Evolutionary conservation across 2,888 invertebrate genomes (phyloP).

Genomic region (Thymelicus lineola): DNA sequence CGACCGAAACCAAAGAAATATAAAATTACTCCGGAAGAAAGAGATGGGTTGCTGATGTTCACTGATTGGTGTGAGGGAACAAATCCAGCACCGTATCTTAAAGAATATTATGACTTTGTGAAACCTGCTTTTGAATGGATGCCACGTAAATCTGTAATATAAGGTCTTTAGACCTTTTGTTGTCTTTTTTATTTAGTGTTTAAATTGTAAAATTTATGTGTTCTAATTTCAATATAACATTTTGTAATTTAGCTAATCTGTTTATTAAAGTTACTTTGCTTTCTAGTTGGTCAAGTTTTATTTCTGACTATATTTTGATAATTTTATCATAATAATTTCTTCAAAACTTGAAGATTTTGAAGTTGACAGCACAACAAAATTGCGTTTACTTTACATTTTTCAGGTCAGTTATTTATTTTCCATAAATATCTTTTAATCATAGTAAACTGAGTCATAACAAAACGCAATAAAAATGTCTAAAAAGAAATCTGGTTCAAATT

Average conservation of each 20-base stretch:
- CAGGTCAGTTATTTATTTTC: no score
- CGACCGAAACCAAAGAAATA: conserved; percentile 56
- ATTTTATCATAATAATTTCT: neutral
- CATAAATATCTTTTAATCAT: no score
- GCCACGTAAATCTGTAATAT: conserved; percentile 53
- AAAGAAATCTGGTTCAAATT: neutral
- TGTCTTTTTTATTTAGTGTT: neutral
- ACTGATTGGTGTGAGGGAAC: conserved; percentile 78
- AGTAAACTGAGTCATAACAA: no score
- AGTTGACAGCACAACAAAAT: no score
- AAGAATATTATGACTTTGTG: conserved; percentile 65
- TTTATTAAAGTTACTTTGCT: neutral
- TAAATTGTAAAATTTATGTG: neutral
- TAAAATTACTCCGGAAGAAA: conserved; percentile 67
- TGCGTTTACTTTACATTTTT: no score
- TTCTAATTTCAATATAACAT: conserved; percentile 4
- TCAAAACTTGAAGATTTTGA: neutral
- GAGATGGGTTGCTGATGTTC: conserved; percentile 66
- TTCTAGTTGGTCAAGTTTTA: conserved; percentile 27
- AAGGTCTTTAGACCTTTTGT: conserved; percentile 42
- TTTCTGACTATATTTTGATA: neutral
- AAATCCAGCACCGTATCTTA: conserved; percentile 67
- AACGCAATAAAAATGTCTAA: neutral
- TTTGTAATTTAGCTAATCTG: neutral
- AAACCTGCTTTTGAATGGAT: conserved; percentile 65